Evolutionary conservation across 30 jellyfish, hydroid and myxozoan genomes (phyloP), one percentile per base, ranked within the genome.

Genomic region (Hydractinia symbiolongicarpus): DNA sequence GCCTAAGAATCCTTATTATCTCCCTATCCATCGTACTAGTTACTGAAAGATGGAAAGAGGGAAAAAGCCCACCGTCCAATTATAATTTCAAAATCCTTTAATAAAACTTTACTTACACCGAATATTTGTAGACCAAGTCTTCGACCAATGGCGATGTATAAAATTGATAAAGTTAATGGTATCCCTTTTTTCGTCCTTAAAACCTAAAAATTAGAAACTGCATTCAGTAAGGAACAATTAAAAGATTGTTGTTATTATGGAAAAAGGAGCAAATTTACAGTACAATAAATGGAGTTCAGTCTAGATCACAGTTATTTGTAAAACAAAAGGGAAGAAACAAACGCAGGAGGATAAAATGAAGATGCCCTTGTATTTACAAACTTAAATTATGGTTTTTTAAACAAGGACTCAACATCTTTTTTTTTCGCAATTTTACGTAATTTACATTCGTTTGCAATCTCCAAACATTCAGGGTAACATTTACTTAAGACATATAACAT

Each of bases 161-260:
- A 58, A 56, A 80, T 80, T 10, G 95, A 81, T 44, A 89, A 52
- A 17, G 95, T 78, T 6, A 89, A 83, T 49, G 96, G 96, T n/a
- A 89, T 89, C 54, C 96, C 96, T 21, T 81, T 73, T 51, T 76
- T 89, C 5, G 61, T 74, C 19, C 60, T 58, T 57, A 89, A 67
- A 4, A 89, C 96, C 96, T 89, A 61, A 9, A 9, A 64, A 7
- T n/a, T 64, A 13, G 40, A 7, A 64, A 64, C 19, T 6, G 7
- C 9, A 51, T 13, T 58, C 19, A 64, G 40, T 13, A 9, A 64
- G 74, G 7, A 6, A n/a, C 9, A 64, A 13, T 1, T 64, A 11
- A 72, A n/a, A 8, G 44, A 53, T 77, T 8, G 55, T 44, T 14
- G 4, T 13, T 0, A 3, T 58, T 16, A 58, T 0, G 15, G 19